A percentile compares a stretch with the other conserved stretches of the same genome.
Evolutionary conservation across 1,140 invertebrate species (phyloP).

Genomic region (Musca domestica): DNA sequence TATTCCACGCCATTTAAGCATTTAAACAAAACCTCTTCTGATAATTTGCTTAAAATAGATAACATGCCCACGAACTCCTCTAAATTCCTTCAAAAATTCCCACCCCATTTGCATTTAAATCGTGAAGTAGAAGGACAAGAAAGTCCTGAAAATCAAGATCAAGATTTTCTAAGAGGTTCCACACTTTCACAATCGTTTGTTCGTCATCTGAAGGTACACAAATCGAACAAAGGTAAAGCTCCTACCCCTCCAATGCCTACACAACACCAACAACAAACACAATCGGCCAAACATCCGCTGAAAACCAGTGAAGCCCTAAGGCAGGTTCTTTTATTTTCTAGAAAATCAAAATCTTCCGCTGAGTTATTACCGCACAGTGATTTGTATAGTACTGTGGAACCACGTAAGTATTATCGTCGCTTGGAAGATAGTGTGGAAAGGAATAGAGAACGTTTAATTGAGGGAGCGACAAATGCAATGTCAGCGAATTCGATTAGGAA

Average conservation of each 20-base stretch:
- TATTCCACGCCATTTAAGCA: constrained; percentile 25
- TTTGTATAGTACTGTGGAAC: neutral
- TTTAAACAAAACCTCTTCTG: constrained; percentile 28
- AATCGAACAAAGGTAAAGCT: constrained; percentile 1
- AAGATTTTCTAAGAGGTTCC: constrained; percentile 47
- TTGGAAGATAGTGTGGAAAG: neutral
- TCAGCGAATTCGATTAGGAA: too few relatives aligned
- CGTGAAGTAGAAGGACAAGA: constrained; percentile 25
- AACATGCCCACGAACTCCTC: neutral
- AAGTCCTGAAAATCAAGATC: constrained; percentile 2
- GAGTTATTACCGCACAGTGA: neutral
- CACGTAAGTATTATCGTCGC: constrained; percentile 19
- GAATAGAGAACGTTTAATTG: neutral
- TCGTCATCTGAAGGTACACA: constrained; percentile 36
- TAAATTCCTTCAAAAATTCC: constrained; percentile 33
- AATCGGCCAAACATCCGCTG: neutral
- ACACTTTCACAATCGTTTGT: constrained; percentile 53
- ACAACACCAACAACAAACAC: constrained; percentile 31
- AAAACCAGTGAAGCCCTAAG: constrained; percentile 10
- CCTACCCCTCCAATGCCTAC: constrained; percentile 37
- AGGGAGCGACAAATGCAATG: neutral
- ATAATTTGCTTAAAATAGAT: constrained; percentile 33
- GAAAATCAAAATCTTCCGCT: neutral
- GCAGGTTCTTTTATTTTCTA: constrained; percentile 3
- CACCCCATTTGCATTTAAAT: constrained; percentile 35